Evolutionary conservation across 2,113 vertebrate species (phyloP), one percentile per base, ranked within the genome.

Genomic region (Spermophilus dauricus): DNA sequence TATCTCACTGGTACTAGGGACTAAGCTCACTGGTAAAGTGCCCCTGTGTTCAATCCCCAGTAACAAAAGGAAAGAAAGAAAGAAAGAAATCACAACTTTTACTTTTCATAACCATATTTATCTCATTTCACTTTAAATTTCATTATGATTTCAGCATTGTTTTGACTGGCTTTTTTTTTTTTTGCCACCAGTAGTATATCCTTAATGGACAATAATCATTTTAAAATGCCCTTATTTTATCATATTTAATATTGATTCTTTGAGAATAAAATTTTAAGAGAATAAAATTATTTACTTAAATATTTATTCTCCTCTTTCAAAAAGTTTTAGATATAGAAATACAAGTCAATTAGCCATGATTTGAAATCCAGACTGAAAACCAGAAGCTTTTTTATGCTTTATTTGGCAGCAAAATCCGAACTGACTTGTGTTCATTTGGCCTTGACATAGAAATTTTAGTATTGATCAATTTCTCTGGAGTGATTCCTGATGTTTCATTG

Each of bases 151-250:
- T 75, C 67, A 94, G 39, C 22, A 69, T 83, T 75, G 24, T 75
- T 92, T 95, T 92, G 26, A 61, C 45, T 88, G 42, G 17, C 28
- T 39, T 86, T 88, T 95, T 84, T 69, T n/a, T 80, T 75, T 81
- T 91, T 95, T 96, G 12, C 30, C 34, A 51, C 80, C 42, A 67
- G 0, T 89, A 51, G 39, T 42, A 42, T 90, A 30, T 84, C 48
- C 18, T 77, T 89, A 67, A 86, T 51, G 76, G 51, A 58, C 78
- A 77, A 37, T 8, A 39, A 73, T 81, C 32, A 4, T 89, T 95
- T 67, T 72, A 70, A 96, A 90, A 91, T 87, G 10, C 30, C 22
- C 12, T 83, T 95, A 73, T 69, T 95, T 92, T 75, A 76, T 96
- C 76, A 67, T 77, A 72, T 37, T 85, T 73, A 73, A 26, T 89